Base-by-base conservation (phyloP, 2,113 vertebrate species). In the Eulemur macaco region DNA sequence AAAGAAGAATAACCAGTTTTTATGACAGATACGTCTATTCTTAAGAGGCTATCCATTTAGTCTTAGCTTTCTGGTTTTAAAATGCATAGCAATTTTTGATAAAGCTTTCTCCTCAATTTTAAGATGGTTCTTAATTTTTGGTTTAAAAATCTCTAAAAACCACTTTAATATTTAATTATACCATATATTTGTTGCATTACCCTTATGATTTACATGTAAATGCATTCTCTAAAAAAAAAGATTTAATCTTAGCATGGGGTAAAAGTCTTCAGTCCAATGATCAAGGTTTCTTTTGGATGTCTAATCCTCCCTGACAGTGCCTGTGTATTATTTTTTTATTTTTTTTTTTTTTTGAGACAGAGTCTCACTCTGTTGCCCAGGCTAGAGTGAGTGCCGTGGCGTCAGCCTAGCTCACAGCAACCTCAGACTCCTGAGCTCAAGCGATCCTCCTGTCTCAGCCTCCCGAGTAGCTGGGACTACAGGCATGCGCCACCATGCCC, bases 81-180 rank as follows among this genome's bases (percentile, higher is more conserved):
- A 86, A 73, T 74, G 27, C 29, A 90, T 29, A 25, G 12, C 8
- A 56, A 42, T 20, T 81, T 94, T 63, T 63, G 14, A 60, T 39
- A 92, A 78, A 27, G 15, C 5, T 76, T 93, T 89, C 34, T 50
- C 42, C 15, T 12, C 23, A 27, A n/a, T 88, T 94, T 84, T 83
- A 78, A 92, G 23, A 50, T 50, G 37, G 69, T 80, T 45, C 34
- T 85, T 80, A 92, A 92, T 13, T 84, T 90, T 85, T 68, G 3
- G 9, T 37, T 92, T 86, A 47, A 82, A 82, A 81, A 52, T 85
- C n/a, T 85, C 89, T 89, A 80, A 81, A 87, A 89, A 50, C 63
- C 18, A 69, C 47, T 63, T 47, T 4, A 93, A 81, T 7, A 74
- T 81, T 92, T 76, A 60, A 34, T 12, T 80, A 64, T 50, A 10